Evolutionary conservation across 2,888 invertebrate genomes (phyloP).

Genomic region (Rhamnusium bicolor): DNA sequence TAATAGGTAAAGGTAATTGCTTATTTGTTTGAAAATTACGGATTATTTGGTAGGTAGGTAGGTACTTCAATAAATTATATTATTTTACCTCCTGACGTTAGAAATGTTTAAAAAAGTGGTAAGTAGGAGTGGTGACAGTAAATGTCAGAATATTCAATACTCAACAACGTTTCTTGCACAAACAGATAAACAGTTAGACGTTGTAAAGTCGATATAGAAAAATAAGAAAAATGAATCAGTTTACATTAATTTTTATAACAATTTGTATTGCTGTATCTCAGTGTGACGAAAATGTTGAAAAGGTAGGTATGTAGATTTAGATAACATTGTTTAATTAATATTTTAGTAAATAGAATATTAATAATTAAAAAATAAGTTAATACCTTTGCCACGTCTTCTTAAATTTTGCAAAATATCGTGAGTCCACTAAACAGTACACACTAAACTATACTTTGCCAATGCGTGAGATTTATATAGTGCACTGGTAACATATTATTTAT

Average conservation of each 20-base stretch:
- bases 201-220: background rate
- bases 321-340: background rate
- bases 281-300: constrained; percentile 14
- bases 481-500: constrained; percentile 30
- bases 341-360: background rate
- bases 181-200: background rate
- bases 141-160: background rate
- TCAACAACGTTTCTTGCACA: background rate
- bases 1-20: no score
- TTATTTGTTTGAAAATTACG: no score
- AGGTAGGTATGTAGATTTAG: constrained; percentile 11
- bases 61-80: no score
- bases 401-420: background rate
- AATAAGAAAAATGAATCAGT: background rate
- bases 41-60: no score
- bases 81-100: no score
- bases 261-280: background rate
- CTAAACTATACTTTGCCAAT: background rate
- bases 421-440: constrained; percentile 10
- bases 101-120: no score
- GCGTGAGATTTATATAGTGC: constrained; percentile 41
- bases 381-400: constrained; percentile 21
- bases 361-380: constrained; percentile 5
- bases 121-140: background rate
- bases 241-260: background rate